A percentile compares a stretch with the other conserved stretches of the same genome.
phyloP scores from a whole-genome alignment of 1,140 invertebrate genomes.

The Achatina immaculata region DNA sequence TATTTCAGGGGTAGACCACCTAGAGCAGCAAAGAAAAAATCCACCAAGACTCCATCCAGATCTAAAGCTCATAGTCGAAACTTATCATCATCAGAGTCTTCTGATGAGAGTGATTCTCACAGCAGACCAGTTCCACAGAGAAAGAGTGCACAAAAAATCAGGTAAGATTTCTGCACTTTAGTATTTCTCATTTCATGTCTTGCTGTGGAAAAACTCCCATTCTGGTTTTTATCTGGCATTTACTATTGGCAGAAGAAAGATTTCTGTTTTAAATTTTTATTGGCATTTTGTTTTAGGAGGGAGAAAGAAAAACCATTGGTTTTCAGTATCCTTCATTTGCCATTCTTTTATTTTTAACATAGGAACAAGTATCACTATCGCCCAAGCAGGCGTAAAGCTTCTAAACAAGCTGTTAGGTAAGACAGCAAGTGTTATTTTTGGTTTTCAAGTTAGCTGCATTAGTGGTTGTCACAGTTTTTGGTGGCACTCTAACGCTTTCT shows the following conservation, averaged over 20 bases:
- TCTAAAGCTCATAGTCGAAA: conserved; percentile 41
- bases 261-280: too few species aligned
- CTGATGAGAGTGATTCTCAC: conserved; percentile 56
- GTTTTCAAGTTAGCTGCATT: too few species aligned
- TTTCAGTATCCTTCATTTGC: neutral
- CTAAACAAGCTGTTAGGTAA: conserved; percentile 19
- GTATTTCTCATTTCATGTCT: too few species aligned
- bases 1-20: conserved; percentile 3
- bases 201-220: too few species aligned
- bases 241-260: too few species aligned
- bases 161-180: too few species aligned
- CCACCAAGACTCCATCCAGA: conserved; percentile 32
- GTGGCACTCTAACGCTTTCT: too few species aligned
- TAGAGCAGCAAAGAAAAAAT: neutral
- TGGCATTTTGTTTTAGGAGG: too few species aligned
- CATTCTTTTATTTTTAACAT: neutral
- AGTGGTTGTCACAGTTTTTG: too few species aligned
- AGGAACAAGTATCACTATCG: conserved; percentile 8
- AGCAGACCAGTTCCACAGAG: conserved; percentile 47
- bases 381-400: neutral
- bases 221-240: too few species aligned
- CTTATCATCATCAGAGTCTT: conserved; percentile 54
- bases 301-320: neutral
- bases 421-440: neutral
- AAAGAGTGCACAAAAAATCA: conserved; percentile 78